Evolutionary conservation across 2,113 vertebrate genomes (phyloP).

Genomic region (Micronycteris hirsuta): DNA sequence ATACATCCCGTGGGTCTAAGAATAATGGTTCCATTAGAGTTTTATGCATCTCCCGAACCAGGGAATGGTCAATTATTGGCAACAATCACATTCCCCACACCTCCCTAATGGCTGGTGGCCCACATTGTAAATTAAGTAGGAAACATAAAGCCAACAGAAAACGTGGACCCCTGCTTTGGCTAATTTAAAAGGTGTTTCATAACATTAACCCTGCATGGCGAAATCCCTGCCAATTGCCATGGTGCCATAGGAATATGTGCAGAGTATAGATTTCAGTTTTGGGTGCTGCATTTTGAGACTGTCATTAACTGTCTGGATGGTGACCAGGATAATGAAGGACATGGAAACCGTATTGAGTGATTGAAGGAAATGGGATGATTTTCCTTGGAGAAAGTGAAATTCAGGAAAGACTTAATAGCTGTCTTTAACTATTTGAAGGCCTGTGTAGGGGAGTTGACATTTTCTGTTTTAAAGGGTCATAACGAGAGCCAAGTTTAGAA

Average conservation of each 20-base stretch:
- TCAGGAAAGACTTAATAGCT: constrained; percentile 22
- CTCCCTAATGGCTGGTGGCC: constrained; percentile 68
- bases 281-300: constrained; percentile 17
- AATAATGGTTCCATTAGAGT: constrained; percentile 60
- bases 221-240: background rate
- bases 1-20: constrained; percentile 56
- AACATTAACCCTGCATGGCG: constrained; percentile 57
- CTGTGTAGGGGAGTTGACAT: background rate
- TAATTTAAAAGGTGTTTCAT: constrained; percentile 77
- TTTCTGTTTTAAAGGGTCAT: background rate
- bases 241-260: background rate
- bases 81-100: constrained; percentile 59
- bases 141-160: constrained; percentile 61
- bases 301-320: constrained; percentile 5
- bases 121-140: constrained; percentile 68
- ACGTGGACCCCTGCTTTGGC: constrained; percentile 59
- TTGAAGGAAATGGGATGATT: background rate
- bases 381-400: background rate
- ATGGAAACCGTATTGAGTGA: background rate
- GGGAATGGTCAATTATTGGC: constrained; percentile 63
- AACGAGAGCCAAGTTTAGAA: background rate
- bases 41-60: constrained; percentile 63
- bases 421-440: constrained; percentile 8
- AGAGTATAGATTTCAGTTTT: constrained; percentile 14
- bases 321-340: background rate